phyloP scores from a whole-genome alignment of 2,888 invertebrate genomes.

The Monoplex corrugatus region DNA sequence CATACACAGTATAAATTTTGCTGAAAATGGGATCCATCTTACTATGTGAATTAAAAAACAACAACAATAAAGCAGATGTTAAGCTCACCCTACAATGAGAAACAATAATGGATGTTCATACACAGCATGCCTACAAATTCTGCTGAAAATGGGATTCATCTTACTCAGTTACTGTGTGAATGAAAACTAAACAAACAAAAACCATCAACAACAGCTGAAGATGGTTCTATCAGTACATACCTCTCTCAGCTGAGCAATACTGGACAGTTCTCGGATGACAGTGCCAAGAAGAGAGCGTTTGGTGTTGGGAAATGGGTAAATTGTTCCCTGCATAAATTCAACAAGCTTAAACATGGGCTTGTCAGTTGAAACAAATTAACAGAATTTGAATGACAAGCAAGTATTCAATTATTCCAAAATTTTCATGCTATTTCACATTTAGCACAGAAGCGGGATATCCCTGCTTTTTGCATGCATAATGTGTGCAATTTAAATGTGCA shows the following conservation, averaged over 20 bases:
- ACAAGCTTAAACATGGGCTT: too few species aligned
- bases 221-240: slow-evolving; percentile 54
- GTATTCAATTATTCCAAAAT: too few species aligned
- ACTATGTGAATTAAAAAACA: not conserved
- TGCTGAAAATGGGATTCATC: too few species aligned
- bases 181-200: not conserved
- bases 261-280: slow-evolving; percentile 64
- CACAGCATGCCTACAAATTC: not conserved
- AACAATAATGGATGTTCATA: not conserved
- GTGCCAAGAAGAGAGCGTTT: slow-evolving; percentile 62
- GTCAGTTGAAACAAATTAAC: too few species aligned
- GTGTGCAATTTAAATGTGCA: too few species aligned
- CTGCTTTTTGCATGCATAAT: too few species aligned
- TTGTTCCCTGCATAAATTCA: slow-evolving; percentile 68
- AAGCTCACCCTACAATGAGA: too few species aligned
- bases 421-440: too few species aligned
- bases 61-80: not conserved
- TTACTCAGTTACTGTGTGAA: too few species aligned
- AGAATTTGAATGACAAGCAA: too few species aligned
- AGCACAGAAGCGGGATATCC: too few species aligned
- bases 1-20: not conserved
- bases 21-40: too few species aligned
- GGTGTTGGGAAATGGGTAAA: slow-evolving; percentile 65
- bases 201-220: not conserved
- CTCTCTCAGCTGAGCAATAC: slow-evolving; percentile 67